Evolutionary conservation across 2,888 invertebrate species (phyloP), one percentile per base, ranked within the genome.

Genomic region (Drosophila niveifrons): DNA sequence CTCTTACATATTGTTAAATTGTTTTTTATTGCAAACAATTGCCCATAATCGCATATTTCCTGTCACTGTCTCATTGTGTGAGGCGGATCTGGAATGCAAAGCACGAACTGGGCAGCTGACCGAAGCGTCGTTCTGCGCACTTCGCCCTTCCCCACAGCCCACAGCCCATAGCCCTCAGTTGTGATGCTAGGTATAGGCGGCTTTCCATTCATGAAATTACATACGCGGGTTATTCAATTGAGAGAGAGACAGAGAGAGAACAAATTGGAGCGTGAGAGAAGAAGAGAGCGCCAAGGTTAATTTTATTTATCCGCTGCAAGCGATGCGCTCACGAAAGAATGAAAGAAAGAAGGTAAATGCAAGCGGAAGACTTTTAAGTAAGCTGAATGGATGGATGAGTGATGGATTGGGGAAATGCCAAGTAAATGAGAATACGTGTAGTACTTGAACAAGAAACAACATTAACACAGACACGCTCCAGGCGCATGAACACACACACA

Each of bases 271-370:
- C 13, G 23, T 31, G 43, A 44, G 44, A n/a, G 41, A 15, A 36
- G 18, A 41, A 41, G 46, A 46, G 41, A 56, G 72, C 43, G 47
- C 63, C 82, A 86, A 86, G 84, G 82, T 83, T 86, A 81, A 78
- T 81, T 73, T 81, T 75, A 86, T 84, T 86, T 82, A 82, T 80
- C 57, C 78, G 66, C 46, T 75, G 80, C 70, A 75, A 57, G 51
- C 41, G 44, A 64, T 70, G 70, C 65, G 55, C 64, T 23, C 23
- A 23, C 23, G 23, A 23, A 46, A 66, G 63, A 58, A 55, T 18
- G 13, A 57, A 56, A 66, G 57, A 65, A 58, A 23, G 4, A 47
- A 57, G 41, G 57, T 53, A 67, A 82, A 50, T 64, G 66, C 50
- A 56, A 46, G 55, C 28, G 56, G 59, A 61, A 67, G 53, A 51